Percentiles rank a stretch among this genome's conserved stretches.
Evolutionary conservation across 2,888 invertebrate species (phyloP).

Genomic region (Mesorhabditis sp.): DNA sequence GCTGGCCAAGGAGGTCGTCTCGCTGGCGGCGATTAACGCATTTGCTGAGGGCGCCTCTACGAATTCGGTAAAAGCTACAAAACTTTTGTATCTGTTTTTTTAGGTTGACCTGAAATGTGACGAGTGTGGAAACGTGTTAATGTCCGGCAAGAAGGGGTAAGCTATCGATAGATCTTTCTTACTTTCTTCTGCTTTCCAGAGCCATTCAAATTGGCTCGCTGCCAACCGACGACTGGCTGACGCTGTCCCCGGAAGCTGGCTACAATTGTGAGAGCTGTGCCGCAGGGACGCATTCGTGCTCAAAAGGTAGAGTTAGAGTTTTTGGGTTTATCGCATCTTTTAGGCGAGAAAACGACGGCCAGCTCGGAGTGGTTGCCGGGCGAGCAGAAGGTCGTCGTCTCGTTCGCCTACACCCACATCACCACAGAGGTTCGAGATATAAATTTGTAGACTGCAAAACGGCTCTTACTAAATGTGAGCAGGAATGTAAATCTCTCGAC

Average conservation of each 20-base stretch:
- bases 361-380: background rate
- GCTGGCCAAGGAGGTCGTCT: conserved; percentile 36
- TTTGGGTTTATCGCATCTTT: background rate
- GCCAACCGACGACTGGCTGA: conserved; percentile 45
- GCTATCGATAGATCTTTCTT: background rate
- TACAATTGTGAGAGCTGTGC: conserved; percentile 44
- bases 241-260: conserved; percentile 40
- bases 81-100: background rate
- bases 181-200: background rate
- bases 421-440: background rate
- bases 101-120: background rate
- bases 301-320: background rate
- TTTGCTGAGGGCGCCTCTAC: conserved; percentile 1
- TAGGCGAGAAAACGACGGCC: too few relatives aligned
- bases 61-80: conserved; percentile 7
- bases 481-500: too few relatives aligned
- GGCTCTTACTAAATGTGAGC: too few relatives aligned
- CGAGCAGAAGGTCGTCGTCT: background rate
- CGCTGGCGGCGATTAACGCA: conserved; percentile 12
- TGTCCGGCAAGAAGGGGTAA: conserved; percentile 14
- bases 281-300: conserved; percentile 19
- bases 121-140: conserved; percentile 12
- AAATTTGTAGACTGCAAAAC: background rate
- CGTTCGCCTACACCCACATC: background rate
- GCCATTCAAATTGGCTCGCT: conserved; percentile 18